These are phyloP conservation scores for Fulica atra DNA, from an alignment of 2,113 vertebrate genomes.

Conservation along the genomic window DNA sequence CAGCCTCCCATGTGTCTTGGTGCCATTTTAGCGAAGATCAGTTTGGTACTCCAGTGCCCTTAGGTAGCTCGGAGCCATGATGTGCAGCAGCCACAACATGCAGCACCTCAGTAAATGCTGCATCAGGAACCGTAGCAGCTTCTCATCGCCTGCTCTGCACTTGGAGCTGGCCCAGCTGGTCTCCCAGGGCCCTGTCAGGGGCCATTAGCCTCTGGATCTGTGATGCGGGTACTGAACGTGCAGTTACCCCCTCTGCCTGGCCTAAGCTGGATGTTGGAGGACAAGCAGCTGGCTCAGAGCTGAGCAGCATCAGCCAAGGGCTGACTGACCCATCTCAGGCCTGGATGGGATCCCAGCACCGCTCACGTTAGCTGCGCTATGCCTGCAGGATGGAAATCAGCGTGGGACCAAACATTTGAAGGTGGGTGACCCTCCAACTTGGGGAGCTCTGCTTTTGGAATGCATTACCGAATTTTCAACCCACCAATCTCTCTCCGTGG, in stretches of 20 bases:
- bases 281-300: not conserved
- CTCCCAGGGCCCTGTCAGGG: not conserved
- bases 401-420: rapidly evolving
- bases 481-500: not conserved
- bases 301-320: not conserved
- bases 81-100: not conserved
- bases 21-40: not conserved
- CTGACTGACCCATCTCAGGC: not conserved
- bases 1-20: not conserved
- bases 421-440: not conserved
- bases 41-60: not conserved
- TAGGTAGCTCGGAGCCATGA: not conserved
- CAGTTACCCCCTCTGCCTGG: not conserved
- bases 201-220: not conserved
- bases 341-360: no score
- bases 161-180: not conserved
- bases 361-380: not conserved
- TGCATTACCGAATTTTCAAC: not conserved
- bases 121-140: not conserved
- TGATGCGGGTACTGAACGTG: not conserved
- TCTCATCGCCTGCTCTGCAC: not conserved
- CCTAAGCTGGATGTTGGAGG: not conserved
- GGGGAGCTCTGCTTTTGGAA: not conserved
- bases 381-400: not conserved
- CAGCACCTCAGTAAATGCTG: not conserved